Evolutionary conservation across 92 coral and sea anemone species (phyloP), one percentile per base, ranked within the genome.

Genomic region (Bergia sp.): DNA sequence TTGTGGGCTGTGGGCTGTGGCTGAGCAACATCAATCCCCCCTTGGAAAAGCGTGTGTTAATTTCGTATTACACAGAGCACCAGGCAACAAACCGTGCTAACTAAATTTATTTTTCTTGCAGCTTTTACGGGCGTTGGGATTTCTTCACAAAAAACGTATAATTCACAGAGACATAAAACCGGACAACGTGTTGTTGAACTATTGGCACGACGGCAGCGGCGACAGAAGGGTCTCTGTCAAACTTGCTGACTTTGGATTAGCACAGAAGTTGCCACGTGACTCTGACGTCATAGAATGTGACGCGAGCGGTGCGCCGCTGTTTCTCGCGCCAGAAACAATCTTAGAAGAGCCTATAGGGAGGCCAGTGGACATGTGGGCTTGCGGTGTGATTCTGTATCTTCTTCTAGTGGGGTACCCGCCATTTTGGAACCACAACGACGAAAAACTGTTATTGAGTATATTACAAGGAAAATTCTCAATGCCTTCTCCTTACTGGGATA

Each of bases 241-340:
- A 79, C 83, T 97, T 82, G 92, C 95, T 23, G 99, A 97, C 92
- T 97, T 97, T 69, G 99, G 99, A 47, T 91, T 97, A 72, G 97
- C 98, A 37, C 94, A 93, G 66, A 87, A 90, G 37, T 94, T 95
- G 10, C 95, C 95, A 77, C 89, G 80, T 43, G 92, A 82, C 64
- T 41, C 81, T 64, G 93, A 95, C 82, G 93, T 89, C 91, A 90
- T 89, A 41, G 85, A 90, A 15, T 95, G 96, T 78, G 93, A 92
- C 36, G 92, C 98, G 73, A 94, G 99, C 81, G 99, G 99, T 5
- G 99, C 99, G 20, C 97, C 99, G 29, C 91, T 97, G 91, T 97
- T 95, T 86, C 93, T 97, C 83, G 98, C 99, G 3, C 99, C 99
- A 29, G 99, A 97, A 88, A 97, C 99, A 67, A 95, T 97, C 39